Evolutionary conservation across 2,113 vertebrate genomes (phyloP).

Genomic region (Ailurus styani): DNA sequence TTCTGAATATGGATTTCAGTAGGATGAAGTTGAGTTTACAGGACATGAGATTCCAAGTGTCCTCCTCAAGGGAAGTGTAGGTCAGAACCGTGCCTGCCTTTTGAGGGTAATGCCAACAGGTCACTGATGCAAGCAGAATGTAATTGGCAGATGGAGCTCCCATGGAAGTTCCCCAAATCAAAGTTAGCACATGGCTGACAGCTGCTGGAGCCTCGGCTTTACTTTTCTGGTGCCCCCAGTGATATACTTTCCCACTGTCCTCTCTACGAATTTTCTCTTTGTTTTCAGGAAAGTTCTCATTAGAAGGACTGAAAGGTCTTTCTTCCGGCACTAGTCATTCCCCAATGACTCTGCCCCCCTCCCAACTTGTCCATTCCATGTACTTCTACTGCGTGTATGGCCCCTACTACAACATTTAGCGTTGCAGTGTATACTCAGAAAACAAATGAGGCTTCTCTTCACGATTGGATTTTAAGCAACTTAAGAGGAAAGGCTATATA

Average conservation of each 20-base stretch:
- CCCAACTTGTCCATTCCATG: not conserved
- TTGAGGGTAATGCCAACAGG: not conserved
- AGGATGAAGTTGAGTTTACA: not conserved
- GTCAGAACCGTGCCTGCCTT: not conserved
- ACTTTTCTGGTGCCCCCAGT: not conserved
- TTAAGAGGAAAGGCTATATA: not conserved
- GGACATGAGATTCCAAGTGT: not conserved
- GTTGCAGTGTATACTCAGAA: not conserved
- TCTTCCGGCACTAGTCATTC: not conserved
- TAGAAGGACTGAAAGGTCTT: not conserved
- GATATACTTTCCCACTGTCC: not conserved
- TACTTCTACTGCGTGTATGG: not conserved
- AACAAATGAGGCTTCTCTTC: not conserved
- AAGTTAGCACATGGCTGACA: not conserved
- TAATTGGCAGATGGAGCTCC: not conserved
- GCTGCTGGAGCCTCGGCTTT: not conserved
- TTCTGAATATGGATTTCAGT: not conserved
- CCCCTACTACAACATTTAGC: not conserved
- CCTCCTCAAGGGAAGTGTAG: not conserved
- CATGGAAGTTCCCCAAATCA: not conserved
- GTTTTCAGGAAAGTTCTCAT: not conserved
- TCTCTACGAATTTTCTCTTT: not conserved
- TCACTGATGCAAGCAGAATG: not conserved
- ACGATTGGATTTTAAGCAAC: not conserved
- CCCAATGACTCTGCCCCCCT: not conserved